Base-by-base conservation (phyloP, 2,888 invertebrate genomes). In the Zygogramma bicolorata region DNA sequence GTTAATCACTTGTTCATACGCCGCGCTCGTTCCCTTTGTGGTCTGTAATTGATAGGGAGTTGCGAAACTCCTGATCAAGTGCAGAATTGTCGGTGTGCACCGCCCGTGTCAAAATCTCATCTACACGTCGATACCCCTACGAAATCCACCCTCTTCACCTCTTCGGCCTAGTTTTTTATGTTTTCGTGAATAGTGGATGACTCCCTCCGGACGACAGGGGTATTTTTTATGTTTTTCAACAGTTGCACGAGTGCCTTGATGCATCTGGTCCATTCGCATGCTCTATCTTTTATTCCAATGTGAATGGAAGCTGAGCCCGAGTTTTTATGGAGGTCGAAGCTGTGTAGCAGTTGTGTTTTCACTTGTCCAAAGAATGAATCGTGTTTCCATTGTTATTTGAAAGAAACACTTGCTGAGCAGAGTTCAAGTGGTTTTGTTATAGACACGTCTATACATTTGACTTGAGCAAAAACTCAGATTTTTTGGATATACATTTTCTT, bases 21-120 rank as follows among this genome's bases (percentile, higher is more conserved):
- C 66, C 25, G 42, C 40, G 42, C 72, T 73, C 70, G 73, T 46
- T 40, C 15, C n/a, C 63, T 46, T 63, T 63, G 63, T 63, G 63
- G 49, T 7, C 22, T 46, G 57, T 72, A 74, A 74, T 77, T 67
- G 65, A 61, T 57, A 68, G 73, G 74, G 80, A 75, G 75, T 61
- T 75, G 72, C 63, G 57, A 73, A 77, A 77, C 81, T 75, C 78
- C 75, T 80, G 84, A 83, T 84, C 83, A 84, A 84, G 83, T 84
- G 83, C 78, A 80, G 75, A 74, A 82, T 84, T 84, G 80, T 84
- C 68, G 71, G 53, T 69, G 80, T 53, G 77, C 81, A 81, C 79
- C 73, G 66, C 67, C 80, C 66, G 66, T 69, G 77, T 76, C 74
- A 73, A 77, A 70, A 66, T 75, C 73, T 77, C 34, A 70, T 77